Base-by-base conservation (phyloP, 1,140 invertebrate genomes). In the Thereuonema tuberculata region DNA sequence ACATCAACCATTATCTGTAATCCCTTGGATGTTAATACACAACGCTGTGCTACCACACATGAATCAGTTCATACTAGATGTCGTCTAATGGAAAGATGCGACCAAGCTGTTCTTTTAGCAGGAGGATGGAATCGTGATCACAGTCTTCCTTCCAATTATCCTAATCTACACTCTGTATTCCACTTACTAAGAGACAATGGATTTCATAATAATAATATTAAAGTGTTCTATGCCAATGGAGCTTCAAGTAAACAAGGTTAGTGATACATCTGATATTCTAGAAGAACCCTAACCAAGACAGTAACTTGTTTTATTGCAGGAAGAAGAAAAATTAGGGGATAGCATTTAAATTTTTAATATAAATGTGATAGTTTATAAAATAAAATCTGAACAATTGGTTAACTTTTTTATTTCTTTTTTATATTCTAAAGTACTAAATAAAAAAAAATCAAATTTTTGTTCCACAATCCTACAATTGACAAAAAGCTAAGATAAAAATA, bases 181-280 rank as follows among this genome's bases (percentile, higher is more conserved):
- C 62, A 69, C 20, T 73, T 77, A 71, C 69, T 81, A 2, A 62
- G 70, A 47, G 63, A 67, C 21, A 72, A 75, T 66, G 78, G 79
- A 28, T 80, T 80, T 63, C 69, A 67, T 3, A 66, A 69, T 25
- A 67, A 71, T 20, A 78, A 79, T 61, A 76, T 81, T 37, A 76
- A 78, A 63, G 71, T 77, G 2, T 81, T 80, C 67, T 80, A 72
- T 64, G 77, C 76, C 24, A 80, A 80, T 63, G 78, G 78, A 46
- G 64, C 65, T 26, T 62, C 21, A 1, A 1, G n/a, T 28, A 1
- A 9, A n/a, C 3, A 59, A 49, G 15, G 57, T 59, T 53, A n/a
- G 29, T 9, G 5, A 21, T 52, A 21, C n/a, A n/a, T n/a, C n/a
- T n/a, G n/a, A n/a, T n/a, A n/a, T n/a, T n/a, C n/a, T n/a, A n/a